Percentiles rank a stretch among this genome's conserved stretches.
Conservation (phyloP, 2,888 invertebrate species). For the Xestia rhomboidea region DNA sequence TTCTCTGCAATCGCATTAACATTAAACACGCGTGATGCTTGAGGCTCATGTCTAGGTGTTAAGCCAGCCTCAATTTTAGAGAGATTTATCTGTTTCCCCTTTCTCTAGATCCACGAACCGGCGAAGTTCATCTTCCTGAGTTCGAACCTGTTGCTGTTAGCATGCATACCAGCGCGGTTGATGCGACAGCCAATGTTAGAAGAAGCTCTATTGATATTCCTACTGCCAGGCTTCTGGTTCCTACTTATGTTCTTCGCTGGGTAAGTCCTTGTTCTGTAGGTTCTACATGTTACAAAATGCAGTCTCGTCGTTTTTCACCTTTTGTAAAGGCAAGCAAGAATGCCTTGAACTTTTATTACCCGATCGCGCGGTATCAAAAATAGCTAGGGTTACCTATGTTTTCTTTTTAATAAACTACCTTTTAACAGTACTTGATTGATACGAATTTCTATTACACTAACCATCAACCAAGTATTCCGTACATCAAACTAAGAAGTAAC, state of each 20-base stretch:
- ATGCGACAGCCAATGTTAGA: slow-evolving; percentile 94
- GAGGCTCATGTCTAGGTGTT: background rate
- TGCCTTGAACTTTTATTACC: no score
- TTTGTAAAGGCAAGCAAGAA: no score
- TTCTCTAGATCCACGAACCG: slow-evolving; percentile 96
- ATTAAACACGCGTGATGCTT: background rate
- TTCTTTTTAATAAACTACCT: no score
- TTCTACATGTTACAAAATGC: no score
- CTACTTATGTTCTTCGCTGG: slow-evolving; percentile 99
- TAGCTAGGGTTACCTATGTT: no score
- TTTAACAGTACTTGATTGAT: no score
- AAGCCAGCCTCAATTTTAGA: background rate
- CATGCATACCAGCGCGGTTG: slow-evolving; percentile 96
- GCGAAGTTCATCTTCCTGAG: slow-evolving; percentile 98
- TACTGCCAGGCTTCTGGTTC: slow-evolving; percentile 99
- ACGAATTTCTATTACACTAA: no score
- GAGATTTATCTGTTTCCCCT: slow-evolving; percentile 3
- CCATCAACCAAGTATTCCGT: no score
- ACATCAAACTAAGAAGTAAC: no score
- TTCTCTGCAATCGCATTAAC: background rate
- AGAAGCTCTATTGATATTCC: slow-evolving; percentile 97
- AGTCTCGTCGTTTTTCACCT: no score
- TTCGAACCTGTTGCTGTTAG: slow-evolving; percentile 96
- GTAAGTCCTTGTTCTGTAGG: no score
- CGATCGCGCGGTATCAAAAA: no score